Conservation (phyloP, 2,888 invertebrate genomes). For the Tenthredo amoena region DNA sequence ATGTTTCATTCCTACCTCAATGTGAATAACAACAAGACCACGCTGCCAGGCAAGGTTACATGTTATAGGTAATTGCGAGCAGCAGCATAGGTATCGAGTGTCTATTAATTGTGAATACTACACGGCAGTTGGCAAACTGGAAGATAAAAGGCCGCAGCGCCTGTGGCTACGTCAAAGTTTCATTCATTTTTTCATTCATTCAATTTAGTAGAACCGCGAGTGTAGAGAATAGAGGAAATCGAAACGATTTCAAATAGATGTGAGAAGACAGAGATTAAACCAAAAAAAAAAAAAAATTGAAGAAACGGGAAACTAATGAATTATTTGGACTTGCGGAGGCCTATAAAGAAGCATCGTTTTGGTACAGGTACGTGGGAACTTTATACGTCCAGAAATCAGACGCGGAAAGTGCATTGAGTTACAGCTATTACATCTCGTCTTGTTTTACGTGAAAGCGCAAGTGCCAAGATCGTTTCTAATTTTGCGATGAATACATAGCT, state of each 20-base stretch:
- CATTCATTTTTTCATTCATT: slow-evolving; percentile 11
- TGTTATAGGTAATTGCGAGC: neutral
- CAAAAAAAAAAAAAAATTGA: neutral
- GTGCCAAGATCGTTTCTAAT: neutral
- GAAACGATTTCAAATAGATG: neutral
- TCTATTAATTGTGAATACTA: neutral
- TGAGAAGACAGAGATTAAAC: neutral
- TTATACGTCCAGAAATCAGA: neutral
- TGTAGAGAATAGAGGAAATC: neutral
- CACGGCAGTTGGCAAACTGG: neutral
- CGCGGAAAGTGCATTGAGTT: neutral
- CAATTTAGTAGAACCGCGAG: neutral
- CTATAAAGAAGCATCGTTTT: neutral
- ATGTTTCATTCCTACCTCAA: neutral
- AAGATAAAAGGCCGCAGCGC: neutral
- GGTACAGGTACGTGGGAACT: neutral
- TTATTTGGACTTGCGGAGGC: neutral
- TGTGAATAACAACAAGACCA: neutral
- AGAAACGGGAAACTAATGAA: neutral
- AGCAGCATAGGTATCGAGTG: neutral
- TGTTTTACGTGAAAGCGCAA: neutral
- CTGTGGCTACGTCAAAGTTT: neutral
- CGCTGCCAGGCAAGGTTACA: neutral
- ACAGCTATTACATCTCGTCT: neutral
- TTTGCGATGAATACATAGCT: neutral